Base-by-base conservation (phyloP, 1,140 invertebrate genomes). In the Leptopilina clavipes region DNA sequence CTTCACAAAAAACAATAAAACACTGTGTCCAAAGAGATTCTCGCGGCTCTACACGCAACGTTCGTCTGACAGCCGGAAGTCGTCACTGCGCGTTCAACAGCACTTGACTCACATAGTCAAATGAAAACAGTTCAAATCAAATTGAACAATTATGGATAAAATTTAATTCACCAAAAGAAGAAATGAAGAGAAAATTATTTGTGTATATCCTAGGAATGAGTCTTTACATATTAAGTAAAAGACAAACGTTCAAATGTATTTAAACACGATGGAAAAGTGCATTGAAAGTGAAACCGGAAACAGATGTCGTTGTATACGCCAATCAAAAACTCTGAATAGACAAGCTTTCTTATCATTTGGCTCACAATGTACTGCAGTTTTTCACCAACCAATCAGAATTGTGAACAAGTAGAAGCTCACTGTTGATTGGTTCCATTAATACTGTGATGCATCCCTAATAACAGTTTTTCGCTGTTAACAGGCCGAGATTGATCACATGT, bases 61-160 rank as follows among this genome's bases (percentile, higher is more conserved):
- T 74, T 72, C 40, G 45, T 73, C 79, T 76, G 59, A 78, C 74
- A 73, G 44, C 76, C 79, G 76, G 79, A 80, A 80, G 73, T 80
- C 78, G 73, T 54, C 78, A 65, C 5, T 14, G 11, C 14, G 8
- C 22, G 22, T 31, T 12, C 14, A 1, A 12, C 18, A 25, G 0
- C 10, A 65, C 14, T 65, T 65, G 56, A 65, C 56, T 65, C 22
- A 14, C 22, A 12, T 65, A 65, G 56, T 65, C 22, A n/a, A 12
- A 22, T 31, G 25, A 9, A 10, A n/a, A 31, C 3, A 12, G 2
- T 22, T 10, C 0, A 59, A 25, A 25, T 19, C 10, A 5, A 12
- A 31, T 25, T 14, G 1, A 65, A 65, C 12, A 65, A 65, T 6
- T n/a, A n/a, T n/a, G n/a, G n/a, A n/a, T n/a, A n/a, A n/a, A n/a